phyloP scores from a whole-genome alignment of 2,113 vertebrate species.

The Chaenogobius annularis region DNA sequence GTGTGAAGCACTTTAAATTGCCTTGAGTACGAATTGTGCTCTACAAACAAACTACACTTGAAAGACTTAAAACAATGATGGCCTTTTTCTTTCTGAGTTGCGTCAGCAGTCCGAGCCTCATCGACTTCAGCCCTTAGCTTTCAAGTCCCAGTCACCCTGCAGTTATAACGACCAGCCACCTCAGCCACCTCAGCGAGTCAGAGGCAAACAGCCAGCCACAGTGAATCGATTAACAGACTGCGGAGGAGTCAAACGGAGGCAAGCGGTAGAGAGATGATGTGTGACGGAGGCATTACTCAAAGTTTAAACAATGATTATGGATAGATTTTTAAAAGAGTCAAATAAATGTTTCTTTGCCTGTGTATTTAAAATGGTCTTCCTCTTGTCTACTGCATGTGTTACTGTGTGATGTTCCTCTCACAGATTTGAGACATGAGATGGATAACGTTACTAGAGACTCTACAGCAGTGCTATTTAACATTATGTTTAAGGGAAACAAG shows the following conservation, averaged over 20 bases:
- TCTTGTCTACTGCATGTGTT: background rate
- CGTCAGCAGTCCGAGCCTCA: constrained; percentile 57
- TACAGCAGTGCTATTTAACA: too few species aligned
- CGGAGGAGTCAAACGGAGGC: background rate
- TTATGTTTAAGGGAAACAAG: too few species aligned
- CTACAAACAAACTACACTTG: too few species aligned
- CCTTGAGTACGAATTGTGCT: too few species aligned
- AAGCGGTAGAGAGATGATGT: background rate
- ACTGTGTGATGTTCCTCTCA: background rate
- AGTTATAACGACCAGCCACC: constrained; percentile 57
- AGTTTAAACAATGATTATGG: background rate
- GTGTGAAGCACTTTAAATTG: too few species aligned
- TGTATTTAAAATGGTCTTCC: background rate
- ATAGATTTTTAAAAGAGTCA: background rate
- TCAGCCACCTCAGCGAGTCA: constrained; percentile 66
- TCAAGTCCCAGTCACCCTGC: constrained; percentile 67
- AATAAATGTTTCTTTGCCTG: too few species aligned
- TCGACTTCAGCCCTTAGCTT: constrained; percentile 71
- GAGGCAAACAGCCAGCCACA: constrained; percentile 73
- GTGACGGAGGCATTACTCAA: background rate
- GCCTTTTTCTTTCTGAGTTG: constrained; percentile 35
- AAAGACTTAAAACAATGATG: background rate
- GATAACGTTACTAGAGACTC: too few species aligned
- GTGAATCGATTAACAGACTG: constrained; percentile 63
- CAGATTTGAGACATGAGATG: too few species aligned